Evolutionary conservation across 2,113 vertebrate genomes (phyloP), one percentile per base, ranked within the genome.

Genomic region (Circaetus gallicus): DNA sequence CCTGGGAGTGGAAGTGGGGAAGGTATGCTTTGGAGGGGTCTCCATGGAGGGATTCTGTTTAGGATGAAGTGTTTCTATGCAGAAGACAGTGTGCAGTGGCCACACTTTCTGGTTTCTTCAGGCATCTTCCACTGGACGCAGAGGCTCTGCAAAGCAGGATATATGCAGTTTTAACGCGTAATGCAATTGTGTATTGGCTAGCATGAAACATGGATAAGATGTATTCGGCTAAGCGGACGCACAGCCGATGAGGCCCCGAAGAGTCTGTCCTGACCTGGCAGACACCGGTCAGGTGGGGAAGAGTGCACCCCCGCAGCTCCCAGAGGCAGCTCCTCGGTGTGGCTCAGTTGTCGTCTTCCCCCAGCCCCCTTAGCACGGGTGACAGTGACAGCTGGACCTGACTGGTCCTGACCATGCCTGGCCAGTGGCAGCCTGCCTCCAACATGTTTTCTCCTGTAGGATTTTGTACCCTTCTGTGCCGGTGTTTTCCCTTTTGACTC

Each of bases 191-290:
- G 10, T 38, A 7, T 59, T 53, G 28, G 22, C 31, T 50, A 55
- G 32, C n/a, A n/a, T 3, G 19, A 13, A 22, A 70, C 45, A 36
- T 61, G 8, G 7, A 32, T 29, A 31, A 26, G 20, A 17, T 77
- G 63, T 20, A 7, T 69, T 73, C 0, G 0, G 5, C 32, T 31
- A 47, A 81, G 29, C 1, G 2, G n/a, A 55, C 53, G 13, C 19
- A 50, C 5, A 3, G 5, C 13, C 4, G 7, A 2, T 0, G 5
- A 80, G 8, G 6, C 20, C 13, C 32, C 11, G 6, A 0, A 59
- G 7, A 59, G 6, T 40, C 49, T 82, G 20, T 1, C 10, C 24
- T 82, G 59, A 4, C 49, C 59, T 22, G 43, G 42, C 28, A 76
- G 61, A 32, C 11, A 17, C 29, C 21, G 26, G 19, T 36, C 4